Conservation (phyloP, 2,113 vertebrate species). For the Dissostichus mawsoni region DNA sequence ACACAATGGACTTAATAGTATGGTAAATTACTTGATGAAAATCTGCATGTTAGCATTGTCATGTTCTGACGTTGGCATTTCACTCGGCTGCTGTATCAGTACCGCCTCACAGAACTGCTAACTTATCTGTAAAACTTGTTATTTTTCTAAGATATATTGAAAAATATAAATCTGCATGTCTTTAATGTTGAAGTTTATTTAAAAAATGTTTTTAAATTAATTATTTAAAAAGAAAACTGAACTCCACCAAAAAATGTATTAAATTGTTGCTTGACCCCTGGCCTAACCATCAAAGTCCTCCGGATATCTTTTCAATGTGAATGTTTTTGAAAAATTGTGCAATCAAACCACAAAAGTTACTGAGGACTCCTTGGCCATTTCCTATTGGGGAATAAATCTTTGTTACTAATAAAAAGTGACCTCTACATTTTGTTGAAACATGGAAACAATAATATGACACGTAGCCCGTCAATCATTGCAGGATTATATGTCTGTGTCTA, state of each 20-base stretch:
- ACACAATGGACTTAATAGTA: background rate
- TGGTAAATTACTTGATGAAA: background rate
- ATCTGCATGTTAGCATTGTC: background rate
- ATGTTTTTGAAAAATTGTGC: background rate
- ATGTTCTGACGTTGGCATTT: background rate
- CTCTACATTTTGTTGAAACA: background rate
- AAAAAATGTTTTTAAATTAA: no score
- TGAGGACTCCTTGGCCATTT: background rate
- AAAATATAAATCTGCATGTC: background rate
- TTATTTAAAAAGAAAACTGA: background rate
- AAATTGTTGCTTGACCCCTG: background rate
- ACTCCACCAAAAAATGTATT: background rate
- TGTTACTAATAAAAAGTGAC: constrained; percentile 10
- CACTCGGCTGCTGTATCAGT: background rate
- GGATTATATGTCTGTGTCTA: constrained; percentile 57
- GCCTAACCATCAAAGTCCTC: background rate
- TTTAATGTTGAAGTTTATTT: no score
- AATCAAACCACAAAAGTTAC: background rate
- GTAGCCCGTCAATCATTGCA: constrained; percentile 55
- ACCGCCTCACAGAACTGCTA: background rate
- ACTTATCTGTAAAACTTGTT: background rate
- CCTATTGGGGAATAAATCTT: background rate
- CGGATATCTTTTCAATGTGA: background rate
- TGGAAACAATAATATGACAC: constrained; percentile 31
- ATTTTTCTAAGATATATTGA: background rate